Base-by-base conservation (phyloP, 2,113 vertebrate species). In the Salvelinus sp. region DNA sequence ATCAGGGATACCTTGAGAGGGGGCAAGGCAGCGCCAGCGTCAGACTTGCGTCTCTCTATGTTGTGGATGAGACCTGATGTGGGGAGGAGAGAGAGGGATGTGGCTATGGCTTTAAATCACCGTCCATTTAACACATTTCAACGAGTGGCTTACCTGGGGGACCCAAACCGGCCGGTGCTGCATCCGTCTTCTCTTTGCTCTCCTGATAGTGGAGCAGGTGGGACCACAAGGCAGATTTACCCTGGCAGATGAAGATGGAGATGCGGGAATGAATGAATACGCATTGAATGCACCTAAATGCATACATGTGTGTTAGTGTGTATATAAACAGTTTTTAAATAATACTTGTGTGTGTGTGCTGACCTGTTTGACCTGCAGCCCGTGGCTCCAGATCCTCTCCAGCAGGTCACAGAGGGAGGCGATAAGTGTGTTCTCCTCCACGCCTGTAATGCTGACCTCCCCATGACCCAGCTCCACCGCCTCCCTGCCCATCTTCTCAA, bases 331-430 rank as follows among this genome's bases (percentile, higher is more conserved):
- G 62, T 63, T 18, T 22, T 18, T 63, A n/a, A 10, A n/a, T 63
- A 3, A 23, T 2, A n/a, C 22, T 2, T 28, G 6, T 27, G 23
- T 65, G 63, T 25, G 63, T 28, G 22, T 48, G n/a, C 86, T 80
- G 47, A 94, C 98, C 97, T 99, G 98, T 88, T 99, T 99, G 79
- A 97, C 91, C 79, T 94, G 97, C 74, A 99, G 91, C 47, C 98
- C 98, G 0, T 99, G 98, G 87, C 97, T 98, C 98, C 98, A 99
- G 88, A 99, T 98, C 83, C 97, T 96, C 92, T 99, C 97, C 68
- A 99, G 91, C 2, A 99, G 93, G 90, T 99, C 97, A 83, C 98
- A 99, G 64, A 99, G 94, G 78, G 96, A 98, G 28, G 98, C 98
- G 2, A 99, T 99, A 83, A 99, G 88, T 0, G 97, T 99, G 88